phyloP scores from a whole-genome alignment of 1,140 invertebrate species.

The Zaprionus ornatus region DNA sequence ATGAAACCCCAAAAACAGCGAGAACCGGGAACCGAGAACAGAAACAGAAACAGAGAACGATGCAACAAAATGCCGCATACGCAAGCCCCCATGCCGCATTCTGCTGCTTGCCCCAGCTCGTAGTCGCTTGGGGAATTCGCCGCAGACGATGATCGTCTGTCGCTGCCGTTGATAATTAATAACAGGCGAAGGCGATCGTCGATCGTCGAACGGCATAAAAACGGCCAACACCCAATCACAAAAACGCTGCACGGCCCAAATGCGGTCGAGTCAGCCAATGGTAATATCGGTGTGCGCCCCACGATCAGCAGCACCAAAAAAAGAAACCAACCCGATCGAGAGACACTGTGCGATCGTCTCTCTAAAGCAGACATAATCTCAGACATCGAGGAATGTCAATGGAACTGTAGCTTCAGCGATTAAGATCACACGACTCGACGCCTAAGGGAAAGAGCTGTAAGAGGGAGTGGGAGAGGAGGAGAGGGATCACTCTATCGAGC shows the following conservation, averaged over 20 bases:
- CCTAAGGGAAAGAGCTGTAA: not conserved
- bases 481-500: not conserved
- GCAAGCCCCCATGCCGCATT: slow-evolving; percentile 25
- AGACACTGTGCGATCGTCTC: slow-evolving; percentile 45
- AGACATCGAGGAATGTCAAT: slow-evolving; percentile 67
- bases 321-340: slow-evolving; percentile 14
- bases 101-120: slow-evolving; percentile 31
- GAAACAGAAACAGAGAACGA: slow-evolving; percentile 45
- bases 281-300: slow-evolving; percentile 56
- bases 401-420: slow-evolving; percentile 37
- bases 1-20: not conserved
- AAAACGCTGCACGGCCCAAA: slow-evolving; percentile 49
- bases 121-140: slow-evolving; percentile 64
- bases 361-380: slow-evolving; percentile 68
- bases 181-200: slow-evolving; percentile 45
- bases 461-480: not conserved
- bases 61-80: slow-evolving; percentile 54
- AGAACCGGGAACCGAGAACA: not conserved
- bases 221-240: slow-evolving; percentile 77
- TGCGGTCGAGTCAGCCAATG: slow-evolving; percentile 59
- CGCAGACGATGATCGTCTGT: slow-evolving; percentile 59
- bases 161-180: slow-evolving; percentile 75
- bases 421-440: slow-evolving; percentile 46
- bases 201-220: slow-evolving; percentile 56
- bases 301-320: slow-evolving; percentile 34